These are phyloP conservation scores for Stercorarius parasiticus DNA, from an alignment of 2,113 vertebrate genomes.

Conservation along the genomic window DNA sequence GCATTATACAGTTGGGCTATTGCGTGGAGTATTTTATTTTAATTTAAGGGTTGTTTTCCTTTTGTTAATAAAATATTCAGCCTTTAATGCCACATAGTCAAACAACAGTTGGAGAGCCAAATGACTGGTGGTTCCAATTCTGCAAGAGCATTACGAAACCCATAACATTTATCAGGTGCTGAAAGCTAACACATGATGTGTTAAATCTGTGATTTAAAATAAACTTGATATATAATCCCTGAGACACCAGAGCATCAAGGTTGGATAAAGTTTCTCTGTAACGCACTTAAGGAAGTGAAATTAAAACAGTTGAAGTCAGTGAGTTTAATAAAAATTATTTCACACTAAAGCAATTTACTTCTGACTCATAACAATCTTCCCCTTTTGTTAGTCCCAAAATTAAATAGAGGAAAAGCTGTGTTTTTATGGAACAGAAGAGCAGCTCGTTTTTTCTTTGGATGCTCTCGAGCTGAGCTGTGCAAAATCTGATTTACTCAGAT, in stretches of 20 bases:
- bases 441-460: not conserved
- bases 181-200: conserved; percentile 46
- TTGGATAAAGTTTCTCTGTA: conserved; percentile 21
- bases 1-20: not conserved
- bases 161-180: conserved; percentile 45
- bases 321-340: conserved; percentile 14
- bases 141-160: conserved; percentile 24
- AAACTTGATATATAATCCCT: conserved; percentile 5
- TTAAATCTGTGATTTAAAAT: conserved; percentile 47
- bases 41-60: not conserved
- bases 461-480: conserved; percentile 2
- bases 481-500: conserved; percentile 48
- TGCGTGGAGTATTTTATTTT: not conserved
- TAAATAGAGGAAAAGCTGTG: conserved; percentile 7
- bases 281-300: conserved; percentile 28
- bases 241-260: conserved; percentile 17
- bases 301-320: conserved; percentile 36
- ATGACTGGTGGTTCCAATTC: not conserved
- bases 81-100: conserved; percentile 4
- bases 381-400: not conserved
- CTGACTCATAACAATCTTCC: not conserved
- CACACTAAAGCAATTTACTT: not conserved
- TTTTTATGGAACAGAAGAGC: conserved; percentile 1
- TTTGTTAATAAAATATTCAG: conserved; percentile 42
- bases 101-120: conserved; percentile 17